phyloP scores from a whole-genome alignment of 2,888 invertebrate genomes.

The Drosophila heteroneura region DNA sequence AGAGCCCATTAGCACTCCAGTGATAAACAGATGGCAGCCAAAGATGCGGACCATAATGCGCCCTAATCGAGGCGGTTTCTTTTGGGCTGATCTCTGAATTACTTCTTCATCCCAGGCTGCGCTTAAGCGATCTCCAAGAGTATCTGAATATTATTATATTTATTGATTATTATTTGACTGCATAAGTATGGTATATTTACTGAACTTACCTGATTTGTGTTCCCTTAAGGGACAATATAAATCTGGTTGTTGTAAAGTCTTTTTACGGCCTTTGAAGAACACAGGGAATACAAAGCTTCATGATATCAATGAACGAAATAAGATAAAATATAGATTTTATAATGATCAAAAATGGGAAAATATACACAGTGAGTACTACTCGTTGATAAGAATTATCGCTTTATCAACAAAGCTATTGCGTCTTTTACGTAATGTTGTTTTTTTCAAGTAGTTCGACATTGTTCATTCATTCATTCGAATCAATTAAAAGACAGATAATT shows the following conservation, averaged over 20 bases:
- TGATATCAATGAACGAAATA: background rate
- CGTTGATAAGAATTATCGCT: background rate
- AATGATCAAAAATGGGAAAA: background rate
- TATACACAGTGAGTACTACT: background rate
- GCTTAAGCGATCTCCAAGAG: constrained; percentile 41
- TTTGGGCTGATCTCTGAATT: constrained; percentile 21
- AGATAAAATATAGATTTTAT: constrained; percentile 1
- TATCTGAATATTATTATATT: constrained; percentile 16
- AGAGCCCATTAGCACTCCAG: constrained; percentile 87
- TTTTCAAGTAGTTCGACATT: background rate
- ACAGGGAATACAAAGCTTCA: constrained; percentile 91
- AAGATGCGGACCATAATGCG: constrained; percentile 24
- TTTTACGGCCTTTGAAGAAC: constrained; percentile 90
- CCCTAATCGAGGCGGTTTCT: constrained; percentile 29
- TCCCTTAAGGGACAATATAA: constrained; percentile 89
- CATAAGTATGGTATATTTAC: background rate
- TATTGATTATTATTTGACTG: background rate
- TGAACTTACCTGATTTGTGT: constrained; percentile 88
- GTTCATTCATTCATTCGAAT: too few species aligned
- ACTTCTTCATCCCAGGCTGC: constrained; percentile 40
- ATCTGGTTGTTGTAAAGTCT: constrained; percentile 90
- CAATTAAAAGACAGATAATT: background rate
- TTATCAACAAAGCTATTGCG: background rate
- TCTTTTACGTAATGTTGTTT: background rate
- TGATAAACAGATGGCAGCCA: constrained; percentile 86